phyloP scores from a whole-genome alignment of 2,113 vertebrate genomes.

The Menura novaehollandiae region DNA sequence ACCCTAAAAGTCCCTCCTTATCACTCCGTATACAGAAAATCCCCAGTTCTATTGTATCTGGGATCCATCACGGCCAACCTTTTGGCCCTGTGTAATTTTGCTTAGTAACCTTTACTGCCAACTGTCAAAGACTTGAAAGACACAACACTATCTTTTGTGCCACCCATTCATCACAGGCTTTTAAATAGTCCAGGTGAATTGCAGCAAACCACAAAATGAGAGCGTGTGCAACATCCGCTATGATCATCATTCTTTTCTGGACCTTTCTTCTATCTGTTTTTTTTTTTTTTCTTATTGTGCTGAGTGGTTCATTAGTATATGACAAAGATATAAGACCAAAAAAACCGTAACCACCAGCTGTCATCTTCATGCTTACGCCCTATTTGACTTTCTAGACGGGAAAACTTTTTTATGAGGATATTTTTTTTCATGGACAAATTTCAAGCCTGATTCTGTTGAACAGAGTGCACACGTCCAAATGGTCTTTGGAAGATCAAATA shows the following conservation, averaged over 20 bases:
- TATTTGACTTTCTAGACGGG: constrained; percentile 7
- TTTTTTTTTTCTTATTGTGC: neutral
- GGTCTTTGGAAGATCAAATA: constrained; percentile 45
- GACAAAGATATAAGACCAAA: constrained; percentile 22
- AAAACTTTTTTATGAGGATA: constrained; percentile 60
- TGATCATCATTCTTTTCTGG: neutral
- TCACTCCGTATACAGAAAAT: neutral
- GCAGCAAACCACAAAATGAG: neutral
- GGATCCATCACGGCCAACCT: constrained; percentile 42
- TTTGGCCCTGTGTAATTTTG: constrained; percentile 42
- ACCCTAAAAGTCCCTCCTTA: constrained; percentile 19
- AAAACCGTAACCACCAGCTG: neutral
- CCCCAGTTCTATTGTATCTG: constrained; percentile 25
- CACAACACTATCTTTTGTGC: neutral
- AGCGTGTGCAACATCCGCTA: neutral
- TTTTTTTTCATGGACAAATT: constrained; percentile 4
- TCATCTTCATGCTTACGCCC: neutral
- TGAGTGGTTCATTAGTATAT: constrained; percentile 11
- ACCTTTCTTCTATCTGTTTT: neutral
- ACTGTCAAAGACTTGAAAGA: constrained; percentile 34
- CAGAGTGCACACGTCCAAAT: constrained; percentile 8
- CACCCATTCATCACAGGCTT: neutral
- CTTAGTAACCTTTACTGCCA: constrained; percentile 6
- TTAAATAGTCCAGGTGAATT: constrained; percentile 33
- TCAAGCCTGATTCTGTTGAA: neutral